Base-by-base conservation (phyloP, 30 jellyfish, hydroid and myxozoan genomes). In the Aurelia sp. region DNA sequence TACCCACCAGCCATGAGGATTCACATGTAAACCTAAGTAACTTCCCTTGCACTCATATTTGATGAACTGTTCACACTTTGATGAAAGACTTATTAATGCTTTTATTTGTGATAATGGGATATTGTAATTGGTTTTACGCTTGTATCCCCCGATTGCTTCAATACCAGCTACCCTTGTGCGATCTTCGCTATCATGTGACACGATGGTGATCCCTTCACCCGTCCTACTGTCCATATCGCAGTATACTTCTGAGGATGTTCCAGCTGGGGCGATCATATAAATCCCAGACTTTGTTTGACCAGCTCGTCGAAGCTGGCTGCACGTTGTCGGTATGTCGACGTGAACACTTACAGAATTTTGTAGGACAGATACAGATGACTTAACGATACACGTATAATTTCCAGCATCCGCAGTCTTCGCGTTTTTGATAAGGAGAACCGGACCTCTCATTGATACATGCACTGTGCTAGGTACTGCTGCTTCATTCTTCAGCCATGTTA, bases 1-100 rank as follows among this genome's bases (percentile, higher is more conserved):
- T 20, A 73, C 84, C 84, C 84, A 73, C 84, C 84, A 73, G 20
- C 70, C 84, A 20, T 21, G 18, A 13, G 84, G 84, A 8, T 18
- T 41, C 12, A 17, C 58, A 44, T 73, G 71, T 4, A 73, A 37
- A 13, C 20, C 51, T 13, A 73, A 9, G 71, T 16, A 47, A 51
- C 84, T 73, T 16, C 84, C 84, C 18, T 4, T 20, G 23, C 84
- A 73, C 20, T 73, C 84, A 51, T 73, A 73, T 35, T 73, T 73
- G 21, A 73, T 73, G 19, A 16, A 52, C 18, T 73, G 84, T 18
- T 73, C 71, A 55, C 84, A 73, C 20, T 30, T 31, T 23, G 30
- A 21, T 20, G 84, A 73, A 44, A 41, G 48, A 9, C 41, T 60
- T 51, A 18, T 73, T 6, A 73, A 17, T 51, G 84, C 84, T 73